Percentiles rank a stretch among this genome's conserved stretches.
phyloP scores from a whole-genome alignment of 2,113 vertebrate species.

The Cheilinus undulatus region DNA sequence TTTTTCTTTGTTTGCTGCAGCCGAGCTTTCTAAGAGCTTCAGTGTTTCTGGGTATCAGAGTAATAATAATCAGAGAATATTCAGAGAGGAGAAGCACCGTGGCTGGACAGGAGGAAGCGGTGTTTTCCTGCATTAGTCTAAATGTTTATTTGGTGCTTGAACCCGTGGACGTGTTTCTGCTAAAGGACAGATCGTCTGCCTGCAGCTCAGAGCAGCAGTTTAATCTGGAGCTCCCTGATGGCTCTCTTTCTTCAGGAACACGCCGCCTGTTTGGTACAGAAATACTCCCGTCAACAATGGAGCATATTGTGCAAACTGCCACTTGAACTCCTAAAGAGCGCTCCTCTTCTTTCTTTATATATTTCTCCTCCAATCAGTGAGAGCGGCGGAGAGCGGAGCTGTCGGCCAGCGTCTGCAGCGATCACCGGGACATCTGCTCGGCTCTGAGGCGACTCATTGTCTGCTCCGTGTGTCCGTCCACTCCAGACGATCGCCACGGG shows the following conservation, averaged over 20 bases:
- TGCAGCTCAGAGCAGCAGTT: constrained; percentile 35
- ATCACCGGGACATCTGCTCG: constrained; percentile 68
- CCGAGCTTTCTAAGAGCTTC: not conserved
- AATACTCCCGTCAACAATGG: constrained; percentile 40
- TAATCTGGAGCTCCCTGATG: constrained; percentile 25
- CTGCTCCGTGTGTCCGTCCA: constrained; percentile 47
- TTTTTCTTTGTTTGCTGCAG: not conserved
- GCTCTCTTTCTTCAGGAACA: constrained; percentile 11
- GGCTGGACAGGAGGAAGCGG: not conserved
- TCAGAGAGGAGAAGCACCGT: not conserved
- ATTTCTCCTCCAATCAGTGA: constrained; percentile 44
- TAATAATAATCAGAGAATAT: not conserved
- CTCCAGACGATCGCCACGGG: constrained; percentile 72
- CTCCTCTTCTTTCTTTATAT: not conserved
- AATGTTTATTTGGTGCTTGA: constrained; percentile 13
- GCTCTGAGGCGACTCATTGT: constrained; percentile 68
- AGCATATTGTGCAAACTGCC: constrained; percentile 57
- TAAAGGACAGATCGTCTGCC: constrained; percentile 14
- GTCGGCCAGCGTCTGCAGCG: constrained; percentile 56
- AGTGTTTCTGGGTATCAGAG: constrained; percentile 3
- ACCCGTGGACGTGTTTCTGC: constrained; percentile 9
- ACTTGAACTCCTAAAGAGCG: constrained; percentile 58
- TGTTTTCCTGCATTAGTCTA: not conserved
- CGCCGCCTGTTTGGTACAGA: constrained; percentile 26
- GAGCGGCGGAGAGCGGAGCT: constrained; percentile 17